phyloP scores from a whole-genome alignment of 2,888 invertebrate species.

The Pseudococcus longispinus region DNA sequence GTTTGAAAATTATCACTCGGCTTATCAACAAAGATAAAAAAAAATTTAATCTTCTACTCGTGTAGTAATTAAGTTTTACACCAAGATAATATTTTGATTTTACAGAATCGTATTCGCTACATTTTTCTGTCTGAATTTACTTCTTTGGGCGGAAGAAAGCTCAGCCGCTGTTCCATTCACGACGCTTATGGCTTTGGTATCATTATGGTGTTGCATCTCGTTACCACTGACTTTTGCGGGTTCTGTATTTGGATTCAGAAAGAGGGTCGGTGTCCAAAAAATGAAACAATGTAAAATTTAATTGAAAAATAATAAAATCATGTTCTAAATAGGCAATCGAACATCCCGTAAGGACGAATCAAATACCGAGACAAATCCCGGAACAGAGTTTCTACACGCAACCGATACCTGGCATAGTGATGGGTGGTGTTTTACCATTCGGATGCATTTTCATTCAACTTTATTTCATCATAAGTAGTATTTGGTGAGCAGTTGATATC shows the following conservation, averaged over 20 bases:
- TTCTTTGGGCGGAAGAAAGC: conserved; percentile 94
- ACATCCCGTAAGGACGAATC: conserved; percentile 97
- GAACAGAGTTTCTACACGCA: conserved; percentile 98
- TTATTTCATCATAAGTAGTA: conserved; percentile 97
- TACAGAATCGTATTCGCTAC: conserved; percentile 90
- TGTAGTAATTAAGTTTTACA: not conserved
- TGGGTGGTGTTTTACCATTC: conserved; percentile 99
- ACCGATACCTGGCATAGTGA: conserved; percentile 91
- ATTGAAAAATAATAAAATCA: not conserved
- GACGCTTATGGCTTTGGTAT: conserved; percentile 89
- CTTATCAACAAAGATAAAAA: not conserved
- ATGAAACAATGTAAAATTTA: not conserved
- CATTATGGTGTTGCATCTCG: conserved; percentile 98
- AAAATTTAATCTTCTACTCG: not conserved
- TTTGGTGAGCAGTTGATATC: conserved; percentile 77
- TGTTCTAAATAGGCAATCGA: conserved; percentile 77
- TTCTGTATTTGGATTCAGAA: conserved; percentile 97
- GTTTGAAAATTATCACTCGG: not conserved
- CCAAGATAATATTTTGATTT: conserved; percentile 20
- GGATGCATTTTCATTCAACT: conserved; percentile 98
- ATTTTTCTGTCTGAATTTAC: conserved; percentile 96
- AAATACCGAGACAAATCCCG: conserved; percentile 98
- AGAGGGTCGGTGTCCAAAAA: conserved; percentile 73
- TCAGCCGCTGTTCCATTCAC: conserved; percentile 97
- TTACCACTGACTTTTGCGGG: conserved; percentile 97